These are phyloP conservation scores for Beroe ovata DNA, from an alignment of 37 sponge, comb jelly and placozoan genomes.

Conservation along the genomic window DNA sequence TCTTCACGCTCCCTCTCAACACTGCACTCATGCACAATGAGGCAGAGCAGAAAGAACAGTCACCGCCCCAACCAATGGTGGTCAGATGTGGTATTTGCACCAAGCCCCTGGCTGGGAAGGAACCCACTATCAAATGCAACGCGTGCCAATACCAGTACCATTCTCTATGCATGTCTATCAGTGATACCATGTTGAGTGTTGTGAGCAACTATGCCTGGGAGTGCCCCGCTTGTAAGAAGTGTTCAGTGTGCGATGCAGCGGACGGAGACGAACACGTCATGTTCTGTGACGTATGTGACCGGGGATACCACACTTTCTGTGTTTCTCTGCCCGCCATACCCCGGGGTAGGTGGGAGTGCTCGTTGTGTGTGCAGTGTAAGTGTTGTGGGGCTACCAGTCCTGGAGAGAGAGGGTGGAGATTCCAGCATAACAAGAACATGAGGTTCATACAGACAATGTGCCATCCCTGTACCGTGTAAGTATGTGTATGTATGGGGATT, in stretches of 20 bases:
- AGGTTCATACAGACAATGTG: slow-evolving; percentile 56
- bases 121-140: slow-evolving; percentile 11
- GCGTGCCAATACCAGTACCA: slow-evolving; percentile 60
- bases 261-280: slow-evolving; percentile 72
- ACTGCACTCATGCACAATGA: slow-evolving; percentile 13
- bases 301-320: slow-evolving; percentile 95
- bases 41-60: not conserved
- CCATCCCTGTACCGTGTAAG: slow-evolving; percentile 18
- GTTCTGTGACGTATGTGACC: slow-evolving; percentile 92
- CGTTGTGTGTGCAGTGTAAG: slow-evolving; percentile 69
- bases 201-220: slow-evolving; percentile 79
- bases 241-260: slow-evolving; percentile 74
- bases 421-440: slow-evolving; percentile 68
- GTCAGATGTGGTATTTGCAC: slow-evolving; percentile 18
- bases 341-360: slow-evolving; percentile 76
- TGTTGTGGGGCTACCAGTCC: slow-evolving; percentile 67
- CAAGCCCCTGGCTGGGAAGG: slow-evolving; percentile 7
- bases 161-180: slow-evolving; percentile 76
- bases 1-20: slow-evolving; percentile 12
- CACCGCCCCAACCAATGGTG: not conserved
- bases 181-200: slow-evolving; percentile 43
- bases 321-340: slow-evolving; percentile 76
- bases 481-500: no score
- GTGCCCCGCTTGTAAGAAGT: slow-evolving; percentile 87
- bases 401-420: slow-evolving; percentile 4